Conservation (phyloP, 64 coral and sea anemone species). For the Pocillopora damicornis region DNA sequence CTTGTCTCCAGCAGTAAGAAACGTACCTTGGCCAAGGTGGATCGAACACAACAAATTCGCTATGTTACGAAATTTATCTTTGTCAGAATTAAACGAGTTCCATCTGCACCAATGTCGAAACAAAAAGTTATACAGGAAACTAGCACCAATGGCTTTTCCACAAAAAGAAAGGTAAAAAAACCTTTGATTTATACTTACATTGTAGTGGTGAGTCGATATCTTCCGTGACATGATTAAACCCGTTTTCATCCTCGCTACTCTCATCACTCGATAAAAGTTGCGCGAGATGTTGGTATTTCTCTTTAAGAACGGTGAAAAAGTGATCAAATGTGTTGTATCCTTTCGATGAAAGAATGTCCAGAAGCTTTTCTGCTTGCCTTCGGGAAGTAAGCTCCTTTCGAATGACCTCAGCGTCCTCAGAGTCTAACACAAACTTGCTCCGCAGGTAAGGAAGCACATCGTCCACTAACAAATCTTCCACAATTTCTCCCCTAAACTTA, state of each 20-base stretch:
- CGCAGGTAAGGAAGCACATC: constrained; percentile 71
- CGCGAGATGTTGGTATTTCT: constrained; percentile 92
- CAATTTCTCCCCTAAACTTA: constrained; percentile 52
- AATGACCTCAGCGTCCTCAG: constrained; percentile 71
- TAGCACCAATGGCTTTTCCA: no score
- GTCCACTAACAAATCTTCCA: constrained; percentile 80
- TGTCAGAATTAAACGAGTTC: no score
- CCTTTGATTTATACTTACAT: constrained; percentile 38
- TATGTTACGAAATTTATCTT: no score
- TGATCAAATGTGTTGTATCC: constrained; percentile 77
- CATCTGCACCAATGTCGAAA: no score
- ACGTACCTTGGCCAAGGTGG: no score
- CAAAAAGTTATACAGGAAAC: no score
- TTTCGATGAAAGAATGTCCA: constrained; percentile 83
- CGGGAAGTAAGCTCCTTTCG: constrained; percentile 50
- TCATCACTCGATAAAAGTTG: constrained; percentile 31
- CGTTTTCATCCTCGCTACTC: constrained; percentile 47
- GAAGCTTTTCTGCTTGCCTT: constrained; percentile 62
- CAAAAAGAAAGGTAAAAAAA: background rate
- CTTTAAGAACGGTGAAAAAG: constrained; percentile 64
- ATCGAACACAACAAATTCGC: no score
- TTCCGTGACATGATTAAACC: constrained; percentile 36
- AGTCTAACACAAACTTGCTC: constrained; percentile 77
- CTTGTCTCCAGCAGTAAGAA: no score
- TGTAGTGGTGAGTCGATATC: constrained; percentile 68